Percentiles rank a stretch among this genome's conserved stretches.
Evolutionary conservation across 2,888 invertebrate genomes (phyloP).

Genomic region (Phyllotreta striolata): DNA sequence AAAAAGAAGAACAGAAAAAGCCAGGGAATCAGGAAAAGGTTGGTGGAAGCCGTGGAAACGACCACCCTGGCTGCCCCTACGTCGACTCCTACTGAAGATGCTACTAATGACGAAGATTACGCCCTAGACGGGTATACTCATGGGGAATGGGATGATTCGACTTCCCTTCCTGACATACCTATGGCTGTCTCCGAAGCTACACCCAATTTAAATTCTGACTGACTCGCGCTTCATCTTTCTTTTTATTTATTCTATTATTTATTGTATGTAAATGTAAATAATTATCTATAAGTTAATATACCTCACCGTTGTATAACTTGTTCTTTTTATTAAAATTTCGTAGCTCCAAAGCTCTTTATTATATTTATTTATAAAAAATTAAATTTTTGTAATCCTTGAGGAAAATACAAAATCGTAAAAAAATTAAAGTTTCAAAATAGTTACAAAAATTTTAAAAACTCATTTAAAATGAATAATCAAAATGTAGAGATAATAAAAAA

Average conservation of each 20-base stretch:
- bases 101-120: conserved; percentile 60
- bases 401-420: no score
- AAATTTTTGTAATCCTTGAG: no score
- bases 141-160: conserved; percentile 60
- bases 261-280: conserved; percentile 61
- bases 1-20: conserved; percentile 63
- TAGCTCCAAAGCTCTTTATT: neutral
- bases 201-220: conserved; percentile 55
- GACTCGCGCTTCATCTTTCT: conserved; percentile 52
- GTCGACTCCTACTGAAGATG: conserved; percentile 63
- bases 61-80: conserved; percentile 54
- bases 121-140: conserved; percentile 59
- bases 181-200: conserved; percentile 48
- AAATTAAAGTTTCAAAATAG: no score
- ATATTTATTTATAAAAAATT: no score
- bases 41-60: conserved; percentile 57
- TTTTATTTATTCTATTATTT: conserved; percentile 62
- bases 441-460: no score
- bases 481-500: no score
- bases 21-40: conserved; percentile 59
- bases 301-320: conserved; percentile 50
- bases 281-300: conserved; percentile 57
- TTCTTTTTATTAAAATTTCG: conserved; percentile 21
- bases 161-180: conserved; percentile 52
- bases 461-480: no score